Evolutionary conservation across 23 tunicate species (phyloP), one percentile per base, ranked within the genome.

Genomic region (Aplidium turbinatum): DNA sequence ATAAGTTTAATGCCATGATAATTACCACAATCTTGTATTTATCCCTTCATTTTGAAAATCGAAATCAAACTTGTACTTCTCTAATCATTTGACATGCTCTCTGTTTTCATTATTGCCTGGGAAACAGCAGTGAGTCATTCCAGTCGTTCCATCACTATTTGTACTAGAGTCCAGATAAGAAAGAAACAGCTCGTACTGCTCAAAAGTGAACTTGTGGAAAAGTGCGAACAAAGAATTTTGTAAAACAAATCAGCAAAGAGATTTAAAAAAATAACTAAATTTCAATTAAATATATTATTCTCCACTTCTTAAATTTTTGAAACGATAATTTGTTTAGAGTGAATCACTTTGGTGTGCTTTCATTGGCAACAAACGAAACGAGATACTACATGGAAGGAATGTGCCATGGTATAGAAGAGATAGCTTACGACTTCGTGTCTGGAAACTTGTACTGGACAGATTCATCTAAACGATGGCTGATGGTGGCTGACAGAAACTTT

Each of bases 391-490:
- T 58, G 35, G 81, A 76, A 60, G 81, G 81, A 2, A 76, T 76
- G 81, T 70, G 81, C 1, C 62, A 30, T 19, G 81, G 84, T 3
- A 47, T 79, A 1, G 84, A 79, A 36, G 38, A 2, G 11, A 67
- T 79, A 11, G 84, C 84, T 51, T 79, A 50, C 34, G 84, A 79
- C 67, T 53, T 76, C 63, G 48, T 16, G 55, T 52, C 38, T 18
- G 2, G 53, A 32, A 67, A 66, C 35, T 20, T 79, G 2, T 79
- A 67, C 45, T 70, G 76, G 77, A 66, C 76, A 21, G 84, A 79
- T 55, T 50, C 76, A 0, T 34, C 33, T 6, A 6, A 66, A 7
- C 50, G 68, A 13, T 66, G 75, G 75, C 25, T 79, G 6, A 71
- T 79, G 76, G 84, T 45, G 2, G 31, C 75, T 20, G 75, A 68